Percentiles rank a stretch among this genome's conserved stretches.
Conservation (phyloP, 2,888 invertebrate genomes). For the Alcis repandata region DNA sequence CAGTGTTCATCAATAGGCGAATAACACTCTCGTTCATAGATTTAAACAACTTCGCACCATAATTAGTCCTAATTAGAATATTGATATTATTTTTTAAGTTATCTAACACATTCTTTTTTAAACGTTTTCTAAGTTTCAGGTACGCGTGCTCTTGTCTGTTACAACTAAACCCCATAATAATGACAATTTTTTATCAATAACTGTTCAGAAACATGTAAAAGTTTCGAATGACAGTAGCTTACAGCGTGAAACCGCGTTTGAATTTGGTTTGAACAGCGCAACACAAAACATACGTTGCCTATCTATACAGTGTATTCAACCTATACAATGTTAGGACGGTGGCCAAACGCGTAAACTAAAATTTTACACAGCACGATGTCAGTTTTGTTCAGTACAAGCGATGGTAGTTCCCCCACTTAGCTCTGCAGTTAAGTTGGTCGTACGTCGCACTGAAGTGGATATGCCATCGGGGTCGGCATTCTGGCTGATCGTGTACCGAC, state of each 20-base stretch:
- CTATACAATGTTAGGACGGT: too few relatives aligned
- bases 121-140: conserved; percentile 16
- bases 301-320: background rate
- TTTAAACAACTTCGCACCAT: background rate
- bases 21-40: conserved; percentile 3
- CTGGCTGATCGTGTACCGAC: conserved; percentile 58
- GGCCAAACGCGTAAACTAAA: background rate
- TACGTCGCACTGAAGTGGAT: background rate
- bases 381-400: background rate
- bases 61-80: background rate
- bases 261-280: background rate
- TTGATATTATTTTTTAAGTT: background rate
- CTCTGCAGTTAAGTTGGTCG: background rate
- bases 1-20: background rate
- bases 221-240: background rate
- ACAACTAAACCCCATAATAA: conserved; percentile 49
- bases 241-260: conserved; percentile 10
- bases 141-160: conserved; percentile 37
- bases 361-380: too few relatives aligned
- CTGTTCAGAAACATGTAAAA: background rate
- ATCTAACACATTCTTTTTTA: conserved; percentile 5
- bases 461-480: conserved; percentile 1
- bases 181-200: background rate
- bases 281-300: background rate
- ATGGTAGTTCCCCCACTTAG: background rate